Conservation (phyloP, 2,888 invertebrate genomes). For the Clanis bilineata region DNA sequence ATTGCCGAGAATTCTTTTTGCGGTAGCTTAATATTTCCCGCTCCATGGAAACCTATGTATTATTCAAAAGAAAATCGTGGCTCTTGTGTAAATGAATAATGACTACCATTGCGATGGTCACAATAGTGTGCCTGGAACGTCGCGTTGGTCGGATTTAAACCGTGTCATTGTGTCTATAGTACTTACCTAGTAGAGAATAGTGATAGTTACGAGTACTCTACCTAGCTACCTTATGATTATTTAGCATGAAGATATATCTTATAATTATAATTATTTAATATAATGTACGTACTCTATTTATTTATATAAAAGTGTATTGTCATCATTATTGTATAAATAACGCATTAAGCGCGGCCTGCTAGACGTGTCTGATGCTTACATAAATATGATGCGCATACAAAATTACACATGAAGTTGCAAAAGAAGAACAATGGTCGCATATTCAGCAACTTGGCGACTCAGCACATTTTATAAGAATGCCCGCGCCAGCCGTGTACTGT, state of each 20-base stretch:
- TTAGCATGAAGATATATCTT: too few species aligned
- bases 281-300: too few species aligned
- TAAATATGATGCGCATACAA: conserved; percentile 42
- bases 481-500: conserved; percentile 61
- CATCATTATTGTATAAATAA: background rate
- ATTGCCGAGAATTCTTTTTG: conserved; percentile 20
- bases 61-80: conserved; percentile 44
- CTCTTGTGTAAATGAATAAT: conserved; percentile 40
- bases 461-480: conserved; percentile 63
- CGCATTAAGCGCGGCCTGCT: background rate
- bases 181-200: too few species aligned
- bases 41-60: conserved; percentile 35
- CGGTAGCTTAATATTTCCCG: conserved; percentile 18
- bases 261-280: background rate
- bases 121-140: background rate
- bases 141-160: background rate
- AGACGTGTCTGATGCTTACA: background rate
- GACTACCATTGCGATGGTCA: conserved; percentile 12
- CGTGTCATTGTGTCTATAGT: background rate
- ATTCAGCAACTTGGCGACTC: conserved; percentile 68
- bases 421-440: conserved; percentile 70
- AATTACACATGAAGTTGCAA: conserved; percentile 74
- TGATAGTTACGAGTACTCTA: too few species aligned
- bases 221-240: too few species aligned
- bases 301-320: background rate